phyloP scores from a whole-genome alignment of 2,113 vertebrate genomes.

The Crotophaga sulcirostris region DNA sequence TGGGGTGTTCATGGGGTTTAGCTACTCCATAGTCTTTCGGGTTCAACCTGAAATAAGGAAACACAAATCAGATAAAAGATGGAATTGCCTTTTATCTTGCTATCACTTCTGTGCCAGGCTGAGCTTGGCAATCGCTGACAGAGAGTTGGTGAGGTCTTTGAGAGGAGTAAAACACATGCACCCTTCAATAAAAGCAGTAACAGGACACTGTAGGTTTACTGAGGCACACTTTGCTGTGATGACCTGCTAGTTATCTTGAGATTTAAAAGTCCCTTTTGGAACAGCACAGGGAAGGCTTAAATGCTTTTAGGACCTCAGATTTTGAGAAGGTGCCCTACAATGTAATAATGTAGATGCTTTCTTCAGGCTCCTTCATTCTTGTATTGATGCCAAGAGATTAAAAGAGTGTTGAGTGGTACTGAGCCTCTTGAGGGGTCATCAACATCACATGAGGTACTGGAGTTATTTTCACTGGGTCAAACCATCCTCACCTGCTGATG shows the following conservation, averaged over 20 bases:
- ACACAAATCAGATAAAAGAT: background rate
- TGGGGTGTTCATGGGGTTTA: background rate
- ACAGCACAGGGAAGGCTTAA: background rate
- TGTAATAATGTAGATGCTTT: background rate
- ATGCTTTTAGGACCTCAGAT: background rate
- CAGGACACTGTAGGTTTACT: accelerated
- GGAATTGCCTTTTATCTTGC: background rate
- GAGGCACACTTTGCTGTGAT: background rate
- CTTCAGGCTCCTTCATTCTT: background rate
- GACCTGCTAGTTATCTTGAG: background rate
- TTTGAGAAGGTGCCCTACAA: constrained; percentile 6
- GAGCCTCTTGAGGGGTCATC: constrained; percentile 29
- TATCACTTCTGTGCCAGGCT: background rate
- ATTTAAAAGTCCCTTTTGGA: background rate
- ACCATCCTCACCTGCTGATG: background rate
- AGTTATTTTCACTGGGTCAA: constrained; percentile 29
- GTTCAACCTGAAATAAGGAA: background rate
- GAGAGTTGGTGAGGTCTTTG: background rate
- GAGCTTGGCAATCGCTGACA: background rate
- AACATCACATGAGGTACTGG: background rate
- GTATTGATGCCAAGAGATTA: background rate
- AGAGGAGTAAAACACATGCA: background rate
- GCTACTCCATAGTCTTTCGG: background rate
- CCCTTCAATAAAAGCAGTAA: background rate
- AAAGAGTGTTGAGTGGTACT: constrained; percentile 34